Conservation (phyloP, 2,113 vertebrate genomes). For the Podocnemis expansa region DNA sequence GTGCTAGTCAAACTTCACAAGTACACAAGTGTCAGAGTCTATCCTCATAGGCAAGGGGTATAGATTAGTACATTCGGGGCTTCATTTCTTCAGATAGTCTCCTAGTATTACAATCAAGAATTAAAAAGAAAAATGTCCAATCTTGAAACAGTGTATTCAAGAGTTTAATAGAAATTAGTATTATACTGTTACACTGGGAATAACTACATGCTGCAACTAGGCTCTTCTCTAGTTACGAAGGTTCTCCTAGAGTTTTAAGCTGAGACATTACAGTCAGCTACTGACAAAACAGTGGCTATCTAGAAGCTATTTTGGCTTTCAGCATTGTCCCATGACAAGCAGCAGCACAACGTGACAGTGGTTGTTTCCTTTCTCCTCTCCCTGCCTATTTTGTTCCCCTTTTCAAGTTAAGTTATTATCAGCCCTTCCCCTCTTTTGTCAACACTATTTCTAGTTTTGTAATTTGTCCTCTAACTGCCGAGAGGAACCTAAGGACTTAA, state of each 20-base stretch:
- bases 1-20: not conserved
- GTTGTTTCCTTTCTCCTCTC: not conserved
- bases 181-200: not conserved
- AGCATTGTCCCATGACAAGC: not conserved
- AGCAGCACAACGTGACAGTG: not conserved
- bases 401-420: not conserved
- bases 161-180: not conserved
- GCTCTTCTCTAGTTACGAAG: not conserved
- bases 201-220: not conserved
- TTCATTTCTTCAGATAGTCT: not conserved
- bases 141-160: not conserved
- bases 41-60: not conserved
- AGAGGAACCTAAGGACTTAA: not conserved
- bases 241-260: not conserved
- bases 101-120: not conserved
- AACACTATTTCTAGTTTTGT: not conserved
- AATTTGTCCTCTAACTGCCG: not conserved
- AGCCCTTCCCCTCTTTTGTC: not conserved
- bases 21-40: not conserved
- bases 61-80: not conserved
- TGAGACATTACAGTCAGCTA: too few relatives aligned
- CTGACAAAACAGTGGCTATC: not conserved
- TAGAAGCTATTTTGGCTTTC: not conserved
- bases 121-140: not conserved
- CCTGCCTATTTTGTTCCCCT: not conserved